Conservation (phyloP, 2,888 invertebrate genomes). For the Pheosia tremula region DNA sequence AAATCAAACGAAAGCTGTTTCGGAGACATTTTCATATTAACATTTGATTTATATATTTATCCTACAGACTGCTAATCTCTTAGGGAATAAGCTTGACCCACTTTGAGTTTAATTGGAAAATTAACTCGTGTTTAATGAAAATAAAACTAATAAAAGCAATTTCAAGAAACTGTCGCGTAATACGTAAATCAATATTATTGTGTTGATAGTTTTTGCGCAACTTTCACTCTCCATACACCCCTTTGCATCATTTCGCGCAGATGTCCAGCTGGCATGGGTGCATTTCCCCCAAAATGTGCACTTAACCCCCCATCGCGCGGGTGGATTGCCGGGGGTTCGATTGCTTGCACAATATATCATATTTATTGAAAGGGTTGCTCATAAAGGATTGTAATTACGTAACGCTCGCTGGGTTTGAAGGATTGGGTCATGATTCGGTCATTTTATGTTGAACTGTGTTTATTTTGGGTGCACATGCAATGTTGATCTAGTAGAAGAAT, state of each 20-base stretch:
- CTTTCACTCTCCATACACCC: conserved; percentile 50
- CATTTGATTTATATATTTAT: neutral
- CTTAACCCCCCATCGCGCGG: conserved; percentile 47
- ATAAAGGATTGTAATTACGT: conserved; percentile 56
- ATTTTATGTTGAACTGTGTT: conserved; percentile 38
- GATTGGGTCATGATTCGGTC: conserved; percentile 44
- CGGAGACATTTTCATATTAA: neutral
- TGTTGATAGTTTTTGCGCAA: conserved; percentile 14
- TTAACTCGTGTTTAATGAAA: neutral
- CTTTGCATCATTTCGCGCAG: conserved; percentile 54
- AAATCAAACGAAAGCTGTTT: conserved; percentile 1
- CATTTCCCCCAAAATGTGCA: conserved; percentile 46
- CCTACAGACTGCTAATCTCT: neutral
- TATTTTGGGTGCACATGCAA: conserved; percentile 32
- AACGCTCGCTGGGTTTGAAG: conserved; percentile 51
- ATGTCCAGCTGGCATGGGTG: conserved; percentile 51
- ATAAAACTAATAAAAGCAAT: neutral
- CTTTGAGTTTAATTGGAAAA: conserved; percentile 8
- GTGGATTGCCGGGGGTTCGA: conserved; percentile 37
- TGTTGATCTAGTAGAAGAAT: conserved; percentile 8
- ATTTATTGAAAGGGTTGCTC: conserved; percentile 52
- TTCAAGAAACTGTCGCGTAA: neutral
- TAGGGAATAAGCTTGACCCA: conserved; percentile 7
- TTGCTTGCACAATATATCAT: conserved; percentile 46
- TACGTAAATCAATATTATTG: too few species aligned